These are phyloP conservation scores for Eupithecia pulchellata DNA, from an alignment of 2,888 invertebrate genomes.

Conservation along the genomic window DNA sequence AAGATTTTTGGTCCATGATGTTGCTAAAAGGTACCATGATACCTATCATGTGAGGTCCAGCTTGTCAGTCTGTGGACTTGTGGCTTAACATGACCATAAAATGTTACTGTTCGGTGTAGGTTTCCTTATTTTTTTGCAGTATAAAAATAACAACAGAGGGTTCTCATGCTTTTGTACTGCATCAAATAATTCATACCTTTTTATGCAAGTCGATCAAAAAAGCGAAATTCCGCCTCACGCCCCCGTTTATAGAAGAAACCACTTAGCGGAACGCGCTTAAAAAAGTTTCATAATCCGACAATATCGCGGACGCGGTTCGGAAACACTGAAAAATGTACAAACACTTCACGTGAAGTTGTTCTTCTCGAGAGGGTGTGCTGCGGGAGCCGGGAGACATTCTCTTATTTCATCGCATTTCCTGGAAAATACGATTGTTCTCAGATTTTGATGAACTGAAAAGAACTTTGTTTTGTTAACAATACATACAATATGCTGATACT, in stretches of 20 bases:
- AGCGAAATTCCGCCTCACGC: constrained; percentile 24
- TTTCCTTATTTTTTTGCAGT: not conserved
- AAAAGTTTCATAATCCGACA: constrained; percentile 36
- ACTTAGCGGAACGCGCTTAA: constrained; percentile 37
- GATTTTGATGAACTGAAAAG: not conserved
- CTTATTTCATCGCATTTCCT: not conserved
- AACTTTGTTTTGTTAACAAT: not conserved
- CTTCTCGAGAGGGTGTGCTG: constrained; percentile 49
- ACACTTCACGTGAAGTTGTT: constrained; percentile 59
- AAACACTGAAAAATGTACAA: constrained; percentile 64
- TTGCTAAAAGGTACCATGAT: no score
- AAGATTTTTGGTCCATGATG: not conserved
- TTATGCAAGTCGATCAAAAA: constrained; percentile 5
- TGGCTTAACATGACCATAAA: not conserved
- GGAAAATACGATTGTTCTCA: not conserved
- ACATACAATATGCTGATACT: not conserved
- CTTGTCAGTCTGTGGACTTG: not conserved
- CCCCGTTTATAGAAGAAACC: constrained; percentile 42
- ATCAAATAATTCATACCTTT: not conserved
- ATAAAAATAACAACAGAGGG: not conserved
- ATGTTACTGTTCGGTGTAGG: not conserved
- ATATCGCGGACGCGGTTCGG: constrained; percentile 33
- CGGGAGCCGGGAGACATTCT: constrained; percentile 8
- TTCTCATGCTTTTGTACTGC: not conserved
- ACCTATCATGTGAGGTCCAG: not conserved